Evolutionary conservation across 2,113 vertebrate species (phyloP).

Genomic region (Cyprinodon variegatus): DNA sequence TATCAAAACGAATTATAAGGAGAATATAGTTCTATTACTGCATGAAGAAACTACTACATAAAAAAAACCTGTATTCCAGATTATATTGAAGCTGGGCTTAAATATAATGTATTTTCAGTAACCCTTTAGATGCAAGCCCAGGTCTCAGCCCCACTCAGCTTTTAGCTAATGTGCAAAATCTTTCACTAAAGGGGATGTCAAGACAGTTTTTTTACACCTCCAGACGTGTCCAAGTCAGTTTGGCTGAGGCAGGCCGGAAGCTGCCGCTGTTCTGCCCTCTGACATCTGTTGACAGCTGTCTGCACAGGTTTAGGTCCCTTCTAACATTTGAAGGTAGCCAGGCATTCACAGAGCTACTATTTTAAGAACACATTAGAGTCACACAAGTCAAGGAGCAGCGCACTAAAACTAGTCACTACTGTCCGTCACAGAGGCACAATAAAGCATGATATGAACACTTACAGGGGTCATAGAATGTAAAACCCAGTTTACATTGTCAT

Average conservation of each 20-base stretch:
- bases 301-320: slow-evolving; percentile 58
- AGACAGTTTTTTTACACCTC: slow-evolving; percentile 68
- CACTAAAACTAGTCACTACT: background rate
- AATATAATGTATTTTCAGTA: background rate
- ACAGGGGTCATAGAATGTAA: too few species aligned
- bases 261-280: slow-evolving; percentile 49
- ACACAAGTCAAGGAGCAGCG: slow-evolving; percentile 6
- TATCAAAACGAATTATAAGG: too few species aligned
- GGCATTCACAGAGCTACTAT: slow-evolving; percentile 40
- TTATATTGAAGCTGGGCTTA: background rate
- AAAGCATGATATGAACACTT: background rate
- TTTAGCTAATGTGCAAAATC: slow-evolving; percentile 38
- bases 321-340: slow-evolving; percentile 41
- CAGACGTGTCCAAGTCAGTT: slow-evolving; percentile 41
- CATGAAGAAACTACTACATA: background rate
- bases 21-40: too few species aligned
- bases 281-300: slow-evolving; percentile 72
- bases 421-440: background rate
- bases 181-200: slow-evolving; percentile 58
- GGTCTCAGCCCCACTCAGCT: background rate
- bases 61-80: background rate
- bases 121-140: background rate
- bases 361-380: slow-evolving; percentile 16
- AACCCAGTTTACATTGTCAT: too few species aligned
- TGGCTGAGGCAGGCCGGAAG: slow-evolving; percentile 50